phyloP scores from a whole-genome alignment of 2,888 invertebrate genomes.

The Orchesellides sinensis region DNA sequence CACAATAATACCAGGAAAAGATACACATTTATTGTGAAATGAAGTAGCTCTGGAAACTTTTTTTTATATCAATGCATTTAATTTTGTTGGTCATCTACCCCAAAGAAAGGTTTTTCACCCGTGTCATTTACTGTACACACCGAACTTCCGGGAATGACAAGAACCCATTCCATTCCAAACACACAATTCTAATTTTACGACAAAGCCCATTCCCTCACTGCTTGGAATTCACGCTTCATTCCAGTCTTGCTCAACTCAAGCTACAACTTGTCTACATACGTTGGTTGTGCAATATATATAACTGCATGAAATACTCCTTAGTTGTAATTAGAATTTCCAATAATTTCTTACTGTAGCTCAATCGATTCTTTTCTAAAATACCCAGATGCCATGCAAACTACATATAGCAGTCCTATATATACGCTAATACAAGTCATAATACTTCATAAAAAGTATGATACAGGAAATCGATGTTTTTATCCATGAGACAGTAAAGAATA shows the following conservation, averaged over 20 bases:
- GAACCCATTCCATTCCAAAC: neutral
- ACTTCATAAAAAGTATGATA: slow-evolving; percentile 18
- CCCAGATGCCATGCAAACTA: slow-evolving; percentile 1
- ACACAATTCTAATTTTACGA: slow-evolving; percentile 4
- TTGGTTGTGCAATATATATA: neutral
- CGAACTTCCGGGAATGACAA: slow-evolving; percentile 50
- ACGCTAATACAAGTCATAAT: neutral
- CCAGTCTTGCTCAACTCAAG: neutral
- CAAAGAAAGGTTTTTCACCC: slow-evolving; percentile 43
- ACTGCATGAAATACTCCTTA: too few species aligned
- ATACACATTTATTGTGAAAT: slow-evolving; percentile 14
- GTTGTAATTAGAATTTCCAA: slow-evolving; percentile 12
- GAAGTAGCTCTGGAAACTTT: slow-evolving; percentile 22
- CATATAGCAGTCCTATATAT: too few species aligned
- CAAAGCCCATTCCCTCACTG: neutral
- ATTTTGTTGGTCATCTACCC: slow-evolving; percentile 44
- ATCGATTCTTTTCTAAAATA: slow-evolving; percentile 18
- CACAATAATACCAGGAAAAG: neutral
- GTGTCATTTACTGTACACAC: neutral
- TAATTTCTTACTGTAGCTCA: neutral
- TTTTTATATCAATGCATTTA: neutral
- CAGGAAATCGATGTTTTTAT: slow-evolving; percentile 21
- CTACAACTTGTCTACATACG: neutral
- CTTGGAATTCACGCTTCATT: neutral
- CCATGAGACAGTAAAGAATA: neutral